Conservation (phyloP, 2,888 invertebrate species). For the Mesodorylaimus sp. region DNA sequence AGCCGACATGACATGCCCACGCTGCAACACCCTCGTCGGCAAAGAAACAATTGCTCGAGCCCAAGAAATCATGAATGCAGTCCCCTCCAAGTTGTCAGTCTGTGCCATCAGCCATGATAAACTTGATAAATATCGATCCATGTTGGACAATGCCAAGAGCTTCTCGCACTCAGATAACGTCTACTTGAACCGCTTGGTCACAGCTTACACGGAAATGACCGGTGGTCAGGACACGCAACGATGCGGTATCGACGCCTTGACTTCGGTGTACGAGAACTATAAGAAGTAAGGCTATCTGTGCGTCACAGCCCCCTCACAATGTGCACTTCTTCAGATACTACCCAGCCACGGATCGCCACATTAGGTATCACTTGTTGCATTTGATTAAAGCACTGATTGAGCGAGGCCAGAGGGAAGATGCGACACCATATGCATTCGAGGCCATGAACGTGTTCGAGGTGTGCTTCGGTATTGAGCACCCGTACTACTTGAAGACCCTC, state of each 20-base stretch:
- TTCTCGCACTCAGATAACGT: slow-evolving; percentile 23
- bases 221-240: slow-evolving; percentile 19
- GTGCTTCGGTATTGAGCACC: slow-evolving; percentile 25
- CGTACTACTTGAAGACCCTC: slow-evolving; percentile 25
- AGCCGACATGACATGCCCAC: slow-evolving; percentile 18
- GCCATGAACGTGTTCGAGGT: slow-evolving; percentile 27
- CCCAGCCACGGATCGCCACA: slow-evolving; percentile 23
- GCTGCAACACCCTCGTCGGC: slow-evolving; percentile 15
- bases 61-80: slow-evolving; percentile 7
- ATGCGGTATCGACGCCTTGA: slow-evolving; percentile 15
- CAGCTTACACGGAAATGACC: slow-evolving; percentile 21
- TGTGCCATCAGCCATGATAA: slow-evolving; percentile 3
- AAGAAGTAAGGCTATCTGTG: slow-evolving; percentile 13
- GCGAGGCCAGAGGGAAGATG: slow-evolving; percentile 19
- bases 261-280: slow-evolving; percentile 23
- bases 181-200: slow-evolving; percentile 19
- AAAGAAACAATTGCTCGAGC: slow-evolving; percentile 11
- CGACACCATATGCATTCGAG: slow-evolving; percentile 24
- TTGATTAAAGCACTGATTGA: slow-evolving; percentile 21
- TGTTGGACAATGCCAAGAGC: slow-evolving; percentile 16
- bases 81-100: slow-evolving; percentile 9
- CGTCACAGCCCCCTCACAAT: not conserved
- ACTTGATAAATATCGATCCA: slow-evolving; percentile 11
- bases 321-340: slow-evolving; percentile 18
- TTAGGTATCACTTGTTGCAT: slow-evolving; percentile 24